Base-by-base conservation (phyloP, 2,888 invertebrate genomes). In the Cyclophora punctaria region DNA sequence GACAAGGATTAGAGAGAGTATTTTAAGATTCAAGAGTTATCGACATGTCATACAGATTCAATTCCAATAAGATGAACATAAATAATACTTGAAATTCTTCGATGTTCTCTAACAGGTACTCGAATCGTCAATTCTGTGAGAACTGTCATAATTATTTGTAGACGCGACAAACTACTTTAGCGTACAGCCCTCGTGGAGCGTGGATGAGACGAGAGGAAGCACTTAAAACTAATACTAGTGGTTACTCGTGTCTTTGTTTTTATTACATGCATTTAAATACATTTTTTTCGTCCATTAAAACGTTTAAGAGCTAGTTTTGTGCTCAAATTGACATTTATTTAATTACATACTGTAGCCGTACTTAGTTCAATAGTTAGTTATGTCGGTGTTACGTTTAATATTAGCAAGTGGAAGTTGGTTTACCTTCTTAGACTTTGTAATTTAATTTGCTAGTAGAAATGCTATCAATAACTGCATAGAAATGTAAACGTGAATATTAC, bases 131-230 rank as follows among this genome's bases (percentile, higher is more conserved):
- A 75, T 75, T 73, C 72, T 73, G 68, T 79, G 77, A 78, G 82
- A 79, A 80, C 76, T 76, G 78, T 78, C 77, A 78, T 80, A 80
- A 79, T 82, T 80, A 81, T 81, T 78, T 79, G 76, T 80, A 75
- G 71, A 75, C 70, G 71, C 57, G 57, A 57, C 60, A 56, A 56
- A 61, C 57, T 56, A 59, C 61, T 61, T 57, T 46, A 55, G 52
- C 59, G 59, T 52, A 40, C 47, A 40, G 49, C 48, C 44, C 20
- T 41, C 37, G 20, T 47, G 41, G 46, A 35, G 34, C 35, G 50
- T 34, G 41, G 7, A 34, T 46, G 37, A 44, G 49, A 20, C 20
- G 20, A 43, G 42, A 37, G 37, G 37, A 37, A 37, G 5, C 37
- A 37, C 4, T 37, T 37, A 37, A 5, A 37, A 37, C 4, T 44